Conservation (phyloP, 2,113 vertebrate genomes). For the Hemicordylus capensis region DNA sequence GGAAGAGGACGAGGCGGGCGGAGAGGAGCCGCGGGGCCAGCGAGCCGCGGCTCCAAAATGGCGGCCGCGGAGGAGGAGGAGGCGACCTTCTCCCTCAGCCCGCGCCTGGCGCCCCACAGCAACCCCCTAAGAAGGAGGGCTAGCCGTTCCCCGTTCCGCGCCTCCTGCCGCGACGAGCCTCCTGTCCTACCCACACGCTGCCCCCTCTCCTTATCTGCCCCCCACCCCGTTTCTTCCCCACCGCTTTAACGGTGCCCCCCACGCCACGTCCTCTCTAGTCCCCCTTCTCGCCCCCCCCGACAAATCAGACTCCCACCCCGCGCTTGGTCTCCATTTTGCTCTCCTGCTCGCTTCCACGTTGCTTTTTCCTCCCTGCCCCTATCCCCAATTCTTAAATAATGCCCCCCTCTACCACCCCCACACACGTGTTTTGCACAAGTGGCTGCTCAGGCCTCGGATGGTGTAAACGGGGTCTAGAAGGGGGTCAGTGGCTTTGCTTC, state of each 20-base stretch:
- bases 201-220: background rate
- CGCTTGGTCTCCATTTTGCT: too few species aligned
- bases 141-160: too few species aligned
- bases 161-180: background rate
- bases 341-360: too few species aligned
- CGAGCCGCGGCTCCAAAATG: background rate
- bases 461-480: too few species aligned
- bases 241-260: background rate
- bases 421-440: too few species aligned
- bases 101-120: constrained; percentile 12
- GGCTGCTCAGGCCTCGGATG: too few species aligned
- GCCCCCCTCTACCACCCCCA: too few species aligned
- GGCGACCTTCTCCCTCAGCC: background rate
- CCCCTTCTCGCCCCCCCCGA: too few species aligned
- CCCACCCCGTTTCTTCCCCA: background rate
- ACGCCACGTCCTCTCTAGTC: background rate
- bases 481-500: too few species aligned
- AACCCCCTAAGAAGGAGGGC: background rate
- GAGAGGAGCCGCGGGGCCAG: background rate
- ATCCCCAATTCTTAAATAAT: too few species aligned
- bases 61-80: background rate
- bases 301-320: too few species aligned
- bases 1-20: background rate
- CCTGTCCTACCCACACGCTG: background rate
- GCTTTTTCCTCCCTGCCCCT: too few species aligned